Evolutionary conservation across 2,113 vertebrate species (phyloP).

Genomic region (Stegostoma tigrinum): DNA sequence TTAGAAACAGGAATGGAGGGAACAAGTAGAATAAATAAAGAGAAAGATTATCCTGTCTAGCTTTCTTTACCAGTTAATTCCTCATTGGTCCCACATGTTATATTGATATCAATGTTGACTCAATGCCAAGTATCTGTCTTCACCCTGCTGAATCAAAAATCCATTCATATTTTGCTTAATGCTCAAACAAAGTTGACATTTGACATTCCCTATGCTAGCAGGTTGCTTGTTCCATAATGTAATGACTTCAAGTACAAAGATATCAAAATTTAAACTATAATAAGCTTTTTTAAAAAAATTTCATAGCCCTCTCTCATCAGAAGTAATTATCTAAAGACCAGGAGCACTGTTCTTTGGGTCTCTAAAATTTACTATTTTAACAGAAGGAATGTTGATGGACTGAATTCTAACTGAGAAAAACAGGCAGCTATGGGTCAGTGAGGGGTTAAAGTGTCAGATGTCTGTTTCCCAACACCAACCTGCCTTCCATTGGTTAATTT

Average conservation of each 20-base stretch:
- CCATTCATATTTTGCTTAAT: not conserved
- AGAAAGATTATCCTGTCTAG: not conserved
- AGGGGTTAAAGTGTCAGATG: no score
- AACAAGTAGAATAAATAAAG: not conserved
- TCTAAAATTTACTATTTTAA: not conserved
- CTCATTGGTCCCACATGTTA: not conserved
- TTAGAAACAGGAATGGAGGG: not conserved
- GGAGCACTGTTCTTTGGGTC: not conserved
- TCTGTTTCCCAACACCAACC: no score
- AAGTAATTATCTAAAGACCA: not conserved
- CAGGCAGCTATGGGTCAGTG: no score
- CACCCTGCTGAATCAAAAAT: not conserved
- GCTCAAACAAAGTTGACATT: not conserved
- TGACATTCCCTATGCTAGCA: not conserved
- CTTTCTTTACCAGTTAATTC: not conserved
- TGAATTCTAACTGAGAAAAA: no score
- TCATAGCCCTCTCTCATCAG: not conserved
- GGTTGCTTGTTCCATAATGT: not conserved
- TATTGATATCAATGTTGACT: not conserved
- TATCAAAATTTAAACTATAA: not conserved
- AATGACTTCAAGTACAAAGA: not conserved
- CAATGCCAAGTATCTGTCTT: not conserved
- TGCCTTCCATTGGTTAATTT: no score
- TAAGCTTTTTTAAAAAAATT: not conserved
- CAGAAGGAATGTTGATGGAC: not conserved